These are phyloP conservation scores for Harpegnathos saltator DNA, from an alignment of 1,140 invertebrate species.

Conservation along the genomic window DNA sequence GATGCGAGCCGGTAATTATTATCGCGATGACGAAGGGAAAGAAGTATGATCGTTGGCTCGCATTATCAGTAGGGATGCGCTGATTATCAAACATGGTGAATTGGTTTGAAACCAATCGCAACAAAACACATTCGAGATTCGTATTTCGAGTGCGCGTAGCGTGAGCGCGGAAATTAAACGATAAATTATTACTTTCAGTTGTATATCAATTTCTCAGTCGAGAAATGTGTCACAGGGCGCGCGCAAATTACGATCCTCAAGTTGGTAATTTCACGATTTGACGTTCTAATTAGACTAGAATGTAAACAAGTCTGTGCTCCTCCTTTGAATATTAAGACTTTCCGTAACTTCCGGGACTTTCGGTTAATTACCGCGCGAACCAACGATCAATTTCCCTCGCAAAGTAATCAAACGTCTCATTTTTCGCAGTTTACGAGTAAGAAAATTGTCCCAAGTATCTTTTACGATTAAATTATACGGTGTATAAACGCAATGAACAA, in stretches of 20 bases:
- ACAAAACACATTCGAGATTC: too few relatives aligned
- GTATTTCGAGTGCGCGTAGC: too few relatives aligned
- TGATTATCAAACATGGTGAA: too few relatives aligned
- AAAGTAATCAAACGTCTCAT: neutral
- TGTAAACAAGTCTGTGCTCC: too few relatives aligned
- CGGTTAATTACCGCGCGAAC: neutral
- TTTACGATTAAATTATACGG: neutral
- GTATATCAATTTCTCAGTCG: too few relatives aligned
- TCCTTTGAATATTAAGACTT: neutral
- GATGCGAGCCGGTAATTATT: constrained; percentile 10
- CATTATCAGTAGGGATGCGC: neutral
- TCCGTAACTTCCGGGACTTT: neutral
- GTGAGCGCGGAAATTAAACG: too few relatives aligned
- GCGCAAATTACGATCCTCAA: too few relatives aligned
- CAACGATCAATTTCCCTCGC: constrained; percentile 2
- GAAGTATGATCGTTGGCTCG: neutral
- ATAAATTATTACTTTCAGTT: too few relatives aligned
- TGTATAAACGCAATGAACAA: neutral
- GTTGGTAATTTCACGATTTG: too few relatives aligned
- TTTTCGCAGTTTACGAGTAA: constrained; percentile 3
- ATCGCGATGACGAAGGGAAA: neutral
- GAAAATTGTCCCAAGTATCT: neutral
- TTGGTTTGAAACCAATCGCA: too few relatives aligned
- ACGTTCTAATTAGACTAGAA: too few relatives aligned
- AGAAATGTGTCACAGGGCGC: too few relatives aligned